Conservation (phyloP, 2,888 invertebrate genomes). For the Andrena dorsata region DNA sequence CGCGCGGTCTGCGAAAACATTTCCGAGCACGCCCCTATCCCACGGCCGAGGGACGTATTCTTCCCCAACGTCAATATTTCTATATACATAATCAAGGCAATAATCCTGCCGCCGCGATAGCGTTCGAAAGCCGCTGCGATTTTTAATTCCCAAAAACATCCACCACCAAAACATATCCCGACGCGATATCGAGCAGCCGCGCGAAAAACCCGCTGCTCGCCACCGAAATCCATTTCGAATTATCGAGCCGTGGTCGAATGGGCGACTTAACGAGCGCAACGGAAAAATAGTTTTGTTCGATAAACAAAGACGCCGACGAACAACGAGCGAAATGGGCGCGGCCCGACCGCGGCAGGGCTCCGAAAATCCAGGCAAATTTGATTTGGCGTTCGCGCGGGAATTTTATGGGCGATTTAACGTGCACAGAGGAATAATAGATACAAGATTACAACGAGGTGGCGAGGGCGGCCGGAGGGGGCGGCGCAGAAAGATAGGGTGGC, state of each 20-base stretch:
- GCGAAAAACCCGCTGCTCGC: not conserved
- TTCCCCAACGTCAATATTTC: not conserved
- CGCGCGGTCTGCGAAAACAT: slow-evolving; percentile 41
- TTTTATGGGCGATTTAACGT: slow-evolving; percentile 50
- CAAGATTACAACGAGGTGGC: slow-evolving; percentile 31
- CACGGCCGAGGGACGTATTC: not conserved
- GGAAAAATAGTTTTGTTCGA: slow-evolving; percentile 37
- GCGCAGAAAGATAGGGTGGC: slow-evolving; percentile 11
- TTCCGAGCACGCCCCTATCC: not conserved
- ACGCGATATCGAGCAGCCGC: not conserved
- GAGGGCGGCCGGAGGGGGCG: not conserved
- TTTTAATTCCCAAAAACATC: not conserved
- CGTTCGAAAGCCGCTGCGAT: not conserved
- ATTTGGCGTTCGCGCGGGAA: slow-evolving; percentile 26
- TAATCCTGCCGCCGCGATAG: not conserved
- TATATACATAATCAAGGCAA: not conserved
- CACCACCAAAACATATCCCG: not conserved
- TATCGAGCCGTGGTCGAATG: slow-evolving; percentile 26
- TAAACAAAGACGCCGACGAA: not conserved
- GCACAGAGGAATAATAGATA: slow-evolving; percentile 47
- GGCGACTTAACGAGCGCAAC: not conserved
- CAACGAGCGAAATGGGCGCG: not conserved
- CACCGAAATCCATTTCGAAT: slow-evolving; percentile 42
- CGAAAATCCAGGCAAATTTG: slow-evolving; percentile 23
- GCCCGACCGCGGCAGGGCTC: not conserved